phyloP scores from a whole-genome alignment of 2,113 vertebrate species.

The Malurus elegans region DNA sequence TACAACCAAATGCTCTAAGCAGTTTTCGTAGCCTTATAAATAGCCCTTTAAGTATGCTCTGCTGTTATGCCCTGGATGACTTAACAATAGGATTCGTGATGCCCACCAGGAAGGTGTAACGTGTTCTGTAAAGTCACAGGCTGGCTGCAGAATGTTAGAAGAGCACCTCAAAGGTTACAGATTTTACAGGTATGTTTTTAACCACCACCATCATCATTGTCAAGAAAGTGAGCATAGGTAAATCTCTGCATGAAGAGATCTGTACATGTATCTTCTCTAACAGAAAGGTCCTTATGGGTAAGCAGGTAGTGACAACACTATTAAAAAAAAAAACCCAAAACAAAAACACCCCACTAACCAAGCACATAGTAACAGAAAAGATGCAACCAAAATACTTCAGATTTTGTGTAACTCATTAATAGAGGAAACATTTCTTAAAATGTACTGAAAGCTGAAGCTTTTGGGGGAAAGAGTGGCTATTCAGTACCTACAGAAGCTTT shows the following conservation, averaged over 20 bases:
- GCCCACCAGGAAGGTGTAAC: not conserved
- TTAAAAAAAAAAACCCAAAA: not conserved
- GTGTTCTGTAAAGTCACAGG: not conserved
- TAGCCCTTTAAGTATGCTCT: not conserved
- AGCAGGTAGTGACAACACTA: not conserved
- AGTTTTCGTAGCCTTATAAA: conserved; percentile 17
- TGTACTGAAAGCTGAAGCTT: not conserved
- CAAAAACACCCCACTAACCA: not conserved
- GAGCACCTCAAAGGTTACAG: not conserved
- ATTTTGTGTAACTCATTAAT: not conserved
- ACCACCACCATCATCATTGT: not conserved
- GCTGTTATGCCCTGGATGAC: not conserved
- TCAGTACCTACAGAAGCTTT: not conserved
- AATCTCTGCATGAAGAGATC: not conserved
- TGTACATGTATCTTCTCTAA: not conserved
- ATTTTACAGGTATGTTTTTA: not conserved
- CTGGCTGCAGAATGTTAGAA: not conserved
- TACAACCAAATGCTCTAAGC: conserved; percentile 7
- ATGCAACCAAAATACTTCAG: not conserved
- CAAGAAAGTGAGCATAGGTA: not conserved
- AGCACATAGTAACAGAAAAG: not conserved
- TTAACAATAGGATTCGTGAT: not conserved
- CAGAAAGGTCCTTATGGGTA: not conserved
- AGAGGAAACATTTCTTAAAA: not conserved
- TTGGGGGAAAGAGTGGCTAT: not conserved